Evolutionary conservation across 2,797 vertebrate genomes (phyloP).

Genomic region (Phaenicophaeus curvirostris): DNA sequence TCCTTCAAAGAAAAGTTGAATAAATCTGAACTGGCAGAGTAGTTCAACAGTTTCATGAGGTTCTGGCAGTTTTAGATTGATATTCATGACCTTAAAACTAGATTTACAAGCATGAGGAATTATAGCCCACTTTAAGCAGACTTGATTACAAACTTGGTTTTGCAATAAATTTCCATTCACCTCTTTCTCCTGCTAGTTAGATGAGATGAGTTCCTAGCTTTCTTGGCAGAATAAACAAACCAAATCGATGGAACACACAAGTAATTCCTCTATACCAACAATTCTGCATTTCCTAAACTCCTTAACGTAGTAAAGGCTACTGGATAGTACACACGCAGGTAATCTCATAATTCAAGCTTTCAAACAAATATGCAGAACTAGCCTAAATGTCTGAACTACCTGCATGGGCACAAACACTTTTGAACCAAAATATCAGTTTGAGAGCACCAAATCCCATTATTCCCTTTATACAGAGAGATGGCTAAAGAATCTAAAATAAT

Average conservation of each 20-base stretch:
- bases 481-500: background rate
- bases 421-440: background rate
- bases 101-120: constrained; percentile 38
- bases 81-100: background rate
- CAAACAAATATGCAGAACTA: background rate
- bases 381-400: background rate
- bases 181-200: background rate
- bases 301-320: background rate
- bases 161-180: background rate
- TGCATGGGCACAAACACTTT: background rate
- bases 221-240: background rate
- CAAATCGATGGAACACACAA: background rate
- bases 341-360: background rate
- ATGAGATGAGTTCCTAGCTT: background rate
- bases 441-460: background rate
- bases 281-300: background rate
- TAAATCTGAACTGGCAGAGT: constrained; percentile 12
- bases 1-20: constrained; percentile 15
- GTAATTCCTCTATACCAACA: background rate
- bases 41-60: constrained; percentile 3
- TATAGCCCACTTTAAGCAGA: constrained; percentile 22
- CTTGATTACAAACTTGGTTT: background rate
- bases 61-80: background rate
- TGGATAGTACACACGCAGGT: background rate
- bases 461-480: background rate